Evolutionary conservation across 2,113 vertebrate species (phyloP).

Genomic region (Hymenochirus boettgeri): DNA sequence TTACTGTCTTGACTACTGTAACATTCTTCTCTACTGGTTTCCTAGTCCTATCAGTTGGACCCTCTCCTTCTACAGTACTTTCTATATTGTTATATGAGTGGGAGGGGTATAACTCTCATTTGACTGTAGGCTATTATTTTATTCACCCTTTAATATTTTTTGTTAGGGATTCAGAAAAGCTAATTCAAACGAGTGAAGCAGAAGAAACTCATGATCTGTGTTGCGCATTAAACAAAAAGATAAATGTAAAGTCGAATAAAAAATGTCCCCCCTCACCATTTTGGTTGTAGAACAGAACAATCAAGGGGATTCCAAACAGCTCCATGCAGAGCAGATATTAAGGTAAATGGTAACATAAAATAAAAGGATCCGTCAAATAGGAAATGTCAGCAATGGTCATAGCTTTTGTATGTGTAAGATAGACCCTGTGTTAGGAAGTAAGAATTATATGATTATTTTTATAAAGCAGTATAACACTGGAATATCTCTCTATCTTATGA

Average conservation of each 20-base stretch:
- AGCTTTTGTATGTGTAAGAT: too few species aligned
- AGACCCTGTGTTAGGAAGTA: too few species aligned
- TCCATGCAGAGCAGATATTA: conserved; percentile 64
- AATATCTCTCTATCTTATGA: too few species aligned
- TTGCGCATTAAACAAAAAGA: conserved; percentile 47
- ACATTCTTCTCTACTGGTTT: too few species aligned
- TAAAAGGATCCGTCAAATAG: too few species aligned
- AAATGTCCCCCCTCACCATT: conserved; percentile 77
- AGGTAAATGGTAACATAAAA: conserved; percentile 62
- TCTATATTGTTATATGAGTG: neutral
- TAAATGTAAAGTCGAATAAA: conserved; percentile 46
- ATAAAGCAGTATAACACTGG: too few species aligned
- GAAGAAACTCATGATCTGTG: conserved; percentile 71
- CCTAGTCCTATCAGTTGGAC: too few species aligned
- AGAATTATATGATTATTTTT: too few species aligned
- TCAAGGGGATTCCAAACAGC: conserved; percentile 80
- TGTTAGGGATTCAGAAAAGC: conserved; percentile 62
- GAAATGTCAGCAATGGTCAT: neutral
- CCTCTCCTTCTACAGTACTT: too few species aligned
- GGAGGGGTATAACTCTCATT: neutral
- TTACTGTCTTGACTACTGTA: too few species aligned
- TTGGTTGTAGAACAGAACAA: conserved; percentile 67
- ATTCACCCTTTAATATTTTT: conserved; percentile 44
- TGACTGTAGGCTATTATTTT: neutral
- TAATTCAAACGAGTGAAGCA: conserved; percentile 75